Conservation (phyloP, 2,797 vertebrate species). For the Pogonophryne albipinna region DNA sequence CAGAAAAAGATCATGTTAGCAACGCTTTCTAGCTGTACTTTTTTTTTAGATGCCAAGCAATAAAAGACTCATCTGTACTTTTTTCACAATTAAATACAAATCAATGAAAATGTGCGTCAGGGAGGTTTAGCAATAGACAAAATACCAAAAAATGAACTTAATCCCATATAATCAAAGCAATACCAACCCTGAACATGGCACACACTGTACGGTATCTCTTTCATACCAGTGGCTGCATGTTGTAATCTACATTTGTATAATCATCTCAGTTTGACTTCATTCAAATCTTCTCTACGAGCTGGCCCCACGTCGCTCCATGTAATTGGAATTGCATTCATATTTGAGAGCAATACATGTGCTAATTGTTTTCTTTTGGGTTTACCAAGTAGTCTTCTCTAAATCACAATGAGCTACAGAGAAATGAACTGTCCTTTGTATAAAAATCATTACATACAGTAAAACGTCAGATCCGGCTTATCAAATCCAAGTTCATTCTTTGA, state of each 20-base stretch:
- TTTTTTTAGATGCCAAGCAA: slow-evolving; percentile 5
- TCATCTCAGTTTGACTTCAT: slow-evolving; percentile 54
- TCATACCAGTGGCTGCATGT: slow-evolving; percentile 10
- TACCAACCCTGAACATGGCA: not conserved
- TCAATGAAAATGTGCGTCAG: not conserved
- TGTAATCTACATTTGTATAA: slow-evolving; percentile 44
- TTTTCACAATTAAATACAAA: slow-evolving; percentile 12
- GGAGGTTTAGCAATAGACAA: not conserved
- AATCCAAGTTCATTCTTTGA: not conserved
- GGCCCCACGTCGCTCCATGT: slow-evolving; percentile 26
- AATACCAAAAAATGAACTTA: not conserved
- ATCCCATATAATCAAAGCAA: not conserved
- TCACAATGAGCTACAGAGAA: not conserved
- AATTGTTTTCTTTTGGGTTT: slow-evolving; percentile 14
- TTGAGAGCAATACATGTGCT: slow-evolving; percentile 7
- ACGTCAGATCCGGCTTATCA: not conserved
- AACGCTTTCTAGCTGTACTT: not conserved
- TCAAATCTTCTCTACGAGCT: slow-evolving; percentile 46
- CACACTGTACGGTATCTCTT: not conserved
- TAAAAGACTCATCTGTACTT: slow-evolving; percentile 9
- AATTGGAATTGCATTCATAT: slow-evolving; percentile 44
- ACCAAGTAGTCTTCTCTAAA: not conserved
- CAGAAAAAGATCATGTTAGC: not conserved
- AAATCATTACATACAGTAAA: not conserved
- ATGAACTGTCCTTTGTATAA: not conserved